Evolutionary conservation across 1,140 invertebrate species (phyloP).

Genomic region (Zaprionus africanus): DNA sequence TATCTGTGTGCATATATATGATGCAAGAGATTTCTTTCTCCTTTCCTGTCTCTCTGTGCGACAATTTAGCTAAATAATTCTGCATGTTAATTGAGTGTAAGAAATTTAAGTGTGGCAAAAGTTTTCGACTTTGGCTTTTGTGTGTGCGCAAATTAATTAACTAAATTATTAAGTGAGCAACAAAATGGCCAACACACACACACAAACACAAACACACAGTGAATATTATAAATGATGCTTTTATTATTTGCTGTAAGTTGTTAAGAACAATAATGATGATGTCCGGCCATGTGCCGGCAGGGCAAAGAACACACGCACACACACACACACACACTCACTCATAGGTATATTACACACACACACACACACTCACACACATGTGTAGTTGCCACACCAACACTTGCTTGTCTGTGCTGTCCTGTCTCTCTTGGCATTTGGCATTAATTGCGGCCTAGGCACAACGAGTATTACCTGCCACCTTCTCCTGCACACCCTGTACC

Average conservation of each 20-base stretch:
- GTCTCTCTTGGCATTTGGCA: slow-evolving; percentile 59
- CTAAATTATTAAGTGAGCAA: slow-evolving; percentile 74
- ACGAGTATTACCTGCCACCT: slow-evolving; percentile 67
- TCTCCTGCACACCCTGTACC: background rate
- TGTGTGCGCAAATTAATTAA: slow-evolving; percentile 77
- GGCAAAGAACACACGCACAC: slow-evolving; percentile 11
- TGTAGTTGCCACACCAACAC: slow-evolving; percentile 1
- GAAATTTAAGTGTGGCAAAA: slow-evolving; percentile 63
- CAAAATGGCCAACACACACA: slow-evolving; percentile 25
- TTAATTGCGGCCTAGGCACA: slow-evolving; percentile 76
- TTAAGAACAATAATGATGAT: slow-evolving; percentile 70
- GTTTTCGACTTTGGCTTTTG: slow-evolving; percentile 48
- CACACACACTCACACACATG: background rate
- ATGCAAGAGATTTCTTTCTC: slow-evolving; percentile 39
- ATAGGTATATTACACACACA: slow-evolving; percentile 8
- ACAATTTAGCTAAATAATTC: slow-evolving; percentile 81
- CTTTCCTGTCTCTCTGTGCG: slow-evolving; percentile 9
- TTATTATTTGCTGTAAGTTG: slow-evolving; percentile 79
- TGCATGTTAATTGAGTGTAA: slow-evolving; percentile 80
- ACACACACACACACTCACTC: slow-evolving; percentile 1
- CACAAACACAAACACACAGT: slow-evolving; percentile 9
- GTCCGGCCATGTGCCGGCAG: slow-evolving; percentile 68
- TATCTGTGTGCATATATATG: slow-evolving; percentile 32
- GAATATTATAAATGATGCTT: slow-evolving; percentile 78
- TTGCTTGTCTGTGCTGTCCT: slow-evolving; percentile 13